Conservation (phyloP, 2,888 invertebrate genomes). For the Cistogaster globosa region DNA sequence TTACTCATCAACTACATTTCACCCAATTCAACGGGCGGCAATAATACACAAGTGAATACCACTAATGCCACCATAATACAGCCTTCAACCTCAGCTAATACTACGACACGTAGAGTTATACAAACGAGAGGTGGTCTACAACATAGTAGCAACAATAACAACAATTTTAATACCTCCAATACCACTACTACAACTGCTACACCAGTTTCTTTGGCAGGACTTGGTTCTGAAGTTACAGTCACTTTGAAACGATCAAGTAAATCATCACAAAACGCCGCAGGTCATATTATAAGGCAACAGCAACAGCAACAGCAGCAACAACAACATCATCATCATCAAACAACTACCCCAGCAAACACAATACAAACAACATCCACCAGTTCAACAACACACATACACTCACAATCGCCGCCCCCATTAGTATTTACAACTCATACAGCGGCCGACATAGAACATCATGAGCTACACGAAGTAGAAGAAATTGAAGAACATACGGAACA, state of each 20-base stretch:
- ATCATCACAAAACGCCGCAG: conserved; percentile 76
- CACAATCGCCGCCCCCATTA: conserved; percentile 79
- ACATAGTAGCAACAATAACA: conserved; percentile 27
- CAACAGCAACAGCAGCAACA: conserved; percentile 71
- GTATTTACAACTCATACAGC: conserved; percentile 74
- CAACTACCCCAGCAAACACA: conserved; percentile 49
- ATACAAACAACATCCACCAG: conserved; percentile 67
- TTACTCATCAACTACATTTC: conserved; percentile 80
- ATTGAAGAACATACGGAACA: conserved; percentile 74
- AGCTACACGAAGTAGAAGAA: conserved; percentile 70
- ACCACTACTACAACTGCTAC: conserved; percentile 71
- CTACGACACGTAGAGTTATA: conserved; percentile 73
- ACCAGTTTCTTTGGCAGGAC: conserved; percentile 79
- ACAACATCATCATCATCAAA: conserved; percentile 72
- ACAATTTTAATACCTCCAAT: conserved; percentile 50
- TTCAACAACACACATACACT: conserved; percentile 41
- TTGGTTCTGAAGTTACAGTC: conserved; percentile 81
- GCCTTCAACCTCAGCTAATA: conserved; percentile 74
- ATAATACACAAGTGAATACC: conserved; percentile 58
- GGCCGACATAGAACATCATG: conserved; percentile 71
- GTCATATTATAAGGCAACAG: conserved; percentile 79
- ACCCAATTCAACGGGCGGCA: conserved; percentile 74
- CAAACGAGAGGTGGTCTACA: conserved; percentile 69
- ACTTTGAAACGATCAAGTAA: conserved; percentile 77
- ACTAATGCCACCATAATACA: conserved; percentile 75